Percentiles rank a stretch among this genome's conserved stretches.
phyloP scores from a whole-genome alignment of 2,888 invertebrate species.

The Autographa gamma region DNA sequence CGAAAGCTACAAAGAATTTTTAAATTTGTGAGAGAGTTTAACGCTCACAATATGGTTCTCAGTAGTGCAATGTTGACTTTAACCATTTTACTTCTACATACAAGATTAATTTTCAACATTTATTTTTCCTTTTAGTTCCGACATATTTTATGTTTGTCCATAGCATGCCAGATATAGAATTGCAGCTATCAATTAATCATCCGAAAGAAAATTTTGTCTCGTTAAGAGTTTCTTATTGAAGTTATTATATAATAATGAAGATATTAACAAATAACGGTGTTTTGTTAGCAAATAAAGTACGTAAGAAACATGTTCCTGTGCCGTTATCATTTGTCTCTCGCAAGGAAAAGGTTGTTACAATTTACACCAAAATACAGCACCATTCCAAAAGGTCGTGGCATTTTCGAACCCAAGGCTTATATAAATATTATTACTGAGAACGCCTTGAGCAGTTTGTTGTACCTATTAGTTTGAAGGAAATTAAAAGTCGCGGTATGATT shows the following conservation, averaged over 20 bases:
- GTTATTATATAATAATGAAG: background rate
- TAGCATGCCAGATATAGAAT: too few species aligned
- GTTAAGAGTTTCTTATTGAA: background rate
- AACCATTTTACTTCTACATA: too few species aligned
- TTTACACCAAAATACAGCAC: slow-evolving; percentile 61
- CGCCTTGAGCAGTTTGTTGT: slow-evolving; percentile 41
- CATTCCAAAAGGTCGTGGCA: slow-evolving; percentile 54
- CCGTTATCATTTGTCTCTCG: slow-evolving; percentile 59
- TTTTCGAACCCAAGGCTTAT: slow-evolving; percentile 53
- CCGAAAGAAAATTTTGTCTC: background rate
- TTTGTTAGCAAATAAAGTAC: slow-evolving; percentile 30
- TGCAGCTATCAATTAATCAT: too few species aligned
- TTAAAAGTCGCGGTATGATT: slow-evolving; percentile 27
- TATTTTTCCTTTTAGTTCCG: too few species aligned
- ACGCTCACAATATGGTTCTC: too few species aligned
- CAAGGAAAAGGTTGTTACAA: slow-evolving; percentile 61
- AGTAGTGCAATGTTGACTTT: too few species aligned
- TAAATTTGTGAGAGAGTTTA: too few species aligned
- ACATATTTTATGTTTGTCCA: too few species aligned
- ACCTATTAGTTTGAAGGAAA: slow-evolving; percentile 33
- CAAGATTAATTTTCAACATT: too few species aligned
- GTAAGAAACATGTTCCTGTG: slow-evolving; percentile 30
- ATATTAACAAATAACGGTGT: slow-evolving; percentile 10
- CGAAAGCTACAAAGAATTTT: too few species aligned
- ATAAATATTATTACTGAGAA: slow-evolving; percentile 54